Conservation (phyloP, 2,113 vertebrate genomes). For the Taxidea taxus region DNA sequence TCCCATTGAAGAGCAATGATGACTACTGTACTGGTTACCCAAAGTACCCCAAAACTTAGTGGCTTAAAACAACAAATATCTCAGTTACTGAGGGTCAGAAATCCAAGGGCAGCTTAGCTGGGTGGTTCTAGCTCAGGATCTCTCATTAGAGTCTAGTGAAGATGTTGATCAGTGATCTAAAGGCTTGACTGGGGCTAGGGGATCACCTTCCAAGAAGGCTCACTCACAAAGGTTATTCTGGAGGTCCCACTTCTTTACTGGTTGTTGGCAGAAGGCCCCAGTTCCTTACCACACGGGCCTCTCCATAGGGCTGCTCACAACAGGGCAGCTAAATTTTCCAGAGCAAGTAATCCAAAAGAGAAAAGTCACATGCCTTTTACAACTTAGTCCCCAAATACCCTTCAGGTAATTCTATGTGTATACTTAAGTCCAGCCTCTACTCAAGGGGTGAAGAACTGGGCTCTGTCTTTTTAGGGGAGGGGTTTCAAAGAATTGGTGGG, state of each 20-base stretch:
- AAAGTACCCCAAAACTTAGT: neutral
- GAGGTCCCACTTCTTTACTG: neutral
- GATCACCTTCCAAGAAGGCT: neutral
- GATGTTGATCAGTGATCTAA: neutral
- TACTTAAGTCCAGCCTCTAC: neutral
- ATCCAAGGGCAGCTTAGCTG: neutral
- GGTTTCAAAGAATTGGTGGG: neutral
- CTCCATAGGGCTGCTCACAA: neutral
- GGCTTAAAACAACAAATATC: neutral
- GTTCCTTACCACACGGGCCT: neutral
- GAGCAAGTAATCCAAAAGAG: neutral
- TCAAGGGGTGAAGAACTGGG: neutral
- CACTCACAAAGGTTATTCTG: neutral
- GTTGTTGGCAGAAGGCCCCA: neutral
- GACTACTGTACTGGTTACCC: neutral
- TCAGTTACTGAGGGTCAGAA: neutral
- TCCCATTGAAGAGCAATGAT: neutral
- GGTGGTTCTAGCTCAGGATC: no score
- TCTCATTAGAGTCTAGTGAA: neutral
- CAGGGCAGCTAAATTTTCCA: neutral
- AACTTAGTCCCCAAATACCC: neutral
- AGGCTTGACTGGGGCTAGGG: neutral
- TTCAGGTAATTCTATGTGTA: neutral
- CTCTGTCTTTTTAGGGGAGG: neutral
- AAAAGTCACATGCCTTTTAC: neutral